Evolutionary conservation across 2,113 vertebrate species (phyloP).

Genomic region (Natator depressus): DNA sequence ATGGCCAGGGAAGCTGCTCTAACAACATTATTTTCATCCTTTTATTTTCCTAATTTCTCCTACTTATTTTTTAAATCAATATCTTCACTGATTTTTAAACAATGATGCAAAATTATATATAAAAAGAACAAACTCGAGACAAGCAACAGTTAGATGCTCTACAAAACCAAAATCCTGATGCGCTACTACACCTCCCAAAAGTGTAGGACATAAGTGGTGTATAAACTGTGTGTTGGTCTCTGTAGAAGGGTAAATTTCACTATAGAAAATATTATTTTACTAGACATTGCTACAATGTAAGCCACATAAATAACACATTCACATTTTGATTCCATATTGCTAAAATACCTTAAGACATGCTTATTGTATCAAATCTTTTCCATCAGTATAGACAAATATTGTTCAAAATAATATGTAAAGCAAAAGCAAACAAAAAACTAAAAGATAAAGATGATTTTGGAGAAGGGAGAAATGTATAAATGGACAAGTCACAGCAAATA

Average conservation of each 20-base stretch:
- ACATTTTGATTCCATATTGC: constrained; percentile 43
- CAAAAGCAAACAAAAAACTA: constrained; percentile 75
- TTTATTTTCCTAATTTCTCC: neutral
- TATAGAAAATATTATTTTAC: neutral
- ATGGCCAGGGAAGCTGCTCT: neutral
- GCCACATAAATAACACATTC: constrained; percentile 37
- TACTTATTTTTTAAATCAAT: neutral
- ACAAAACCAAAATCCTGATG: neutral
- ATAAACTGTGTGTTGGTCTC: neutral
- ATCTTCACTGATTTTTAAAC: neutral
- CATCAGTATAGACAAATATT: constrained; percentile 80
- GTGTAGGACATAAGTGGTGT: neutral
- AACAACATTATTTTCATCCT: neutral
- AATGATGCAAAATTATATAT: accelerated
- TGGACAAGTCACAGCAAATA: constrained; percentile 88
- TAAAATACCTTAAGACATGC: constrained; percentile 39
- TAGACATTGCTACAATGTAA: neutral
- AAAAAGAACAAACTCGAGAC: neutral
- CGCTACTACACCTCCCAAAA: neutral
- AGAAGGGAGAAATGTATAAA: constrained; percentile 69
- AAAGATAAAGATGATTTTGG: constrained; percentile 76
- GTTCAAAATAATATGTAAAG: constrained; percentile 74
- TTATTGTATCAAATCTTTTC: constrained; percentile 73
- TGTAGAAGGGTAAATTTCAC: constrained; percentile 12
- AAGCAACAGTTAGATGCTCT: constrained; percentile 22